Percentiles rank a stretch among this genome's conserved stretches.
These are phyloP conservation scores for Drosophila nr. perissopoda DNA, from an alignment of 2,888 invertebrate genomes.

Conservation along the genomic window DNA sequence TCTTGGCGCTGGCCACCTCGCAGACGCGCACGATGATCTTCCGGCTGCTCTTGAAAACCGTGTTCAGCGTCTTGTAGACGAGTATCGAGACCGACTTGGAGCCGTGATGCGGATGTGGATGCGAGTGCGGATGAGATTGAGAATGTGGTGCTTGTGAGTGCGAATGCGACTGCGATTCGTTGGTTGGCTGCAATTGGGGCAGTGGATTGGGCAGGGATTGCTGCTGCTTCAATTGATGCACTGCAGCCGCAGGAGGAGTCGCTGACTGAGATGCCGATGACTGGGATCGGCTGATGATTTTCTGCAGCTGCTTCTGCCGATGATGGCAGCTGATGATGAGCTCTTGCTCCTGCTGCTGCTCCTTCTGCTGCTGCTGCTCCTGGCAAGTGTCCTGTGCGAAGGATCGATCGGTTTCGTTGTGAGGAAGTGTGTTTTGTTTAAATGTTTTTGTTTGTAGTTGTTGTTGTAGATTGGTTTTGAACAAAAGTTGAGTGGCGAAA, in stretches of 20 bases:
- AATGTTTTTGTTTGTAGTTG: slow-evolving; percentile 34
- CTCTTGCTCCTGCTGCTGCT: slow-evolving; percentile 72
- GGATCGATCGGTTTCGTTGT: slow-evolving; percentile 27
- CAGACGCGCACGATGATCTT: slow-evolving; percentile 85
- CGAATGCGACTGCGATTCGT: slow-evolving; percentile 40
- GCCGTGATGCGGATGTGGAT: slow-evolving; percentile 46
- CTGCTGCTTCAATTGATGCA: slow-evolving; percentile 82
- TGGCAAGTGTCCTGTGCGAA: slow-evolving; percentile 77
- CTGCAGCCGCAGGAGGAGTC: slow-evolving; percentile 71
- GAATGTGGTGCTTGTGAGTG: slow-evolving; percentile 53
- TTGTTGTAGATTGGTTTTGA: slow-evolving; percentile 39
- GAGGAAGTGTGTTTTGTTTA: slow-evolving; percentile 33
- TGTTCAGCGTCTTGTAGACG: slow-evolving; percentile 85
- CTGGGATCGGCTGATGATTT: slow-evolving; percentile 82
- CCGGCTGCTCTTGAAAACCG: slow-evolving; percentile 85
- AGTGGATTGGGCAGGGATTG: slow-evolving; percentile 81
- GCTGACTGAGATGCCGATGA: slow-evolving; percentile 78
- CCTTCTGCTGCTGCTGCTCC: slow-evolving; percentile 70
- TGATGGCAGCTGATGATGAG: slow-evolving; percentile 78
- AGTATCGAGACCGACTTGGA: slow-evolving; percentile 85
- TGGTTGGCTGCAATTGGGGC: slow-evolving; percentile 54
- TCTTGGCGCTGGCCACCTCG: slow-evolving; percentile 85
- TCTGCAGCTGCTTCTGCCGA: slow-evolving; percentile 59
- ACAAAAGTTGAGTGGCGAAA: slow-evolving; percentile 68
- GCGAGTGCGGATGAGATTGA: slow-evolving; percentile 51